Evolutionary conservation across 30 jellyfish, hydroid and myxozoan genomes (phyloP), one percentile per base, ranked within the genome.

Genomic region (Euphysa ruthae): DNA sequence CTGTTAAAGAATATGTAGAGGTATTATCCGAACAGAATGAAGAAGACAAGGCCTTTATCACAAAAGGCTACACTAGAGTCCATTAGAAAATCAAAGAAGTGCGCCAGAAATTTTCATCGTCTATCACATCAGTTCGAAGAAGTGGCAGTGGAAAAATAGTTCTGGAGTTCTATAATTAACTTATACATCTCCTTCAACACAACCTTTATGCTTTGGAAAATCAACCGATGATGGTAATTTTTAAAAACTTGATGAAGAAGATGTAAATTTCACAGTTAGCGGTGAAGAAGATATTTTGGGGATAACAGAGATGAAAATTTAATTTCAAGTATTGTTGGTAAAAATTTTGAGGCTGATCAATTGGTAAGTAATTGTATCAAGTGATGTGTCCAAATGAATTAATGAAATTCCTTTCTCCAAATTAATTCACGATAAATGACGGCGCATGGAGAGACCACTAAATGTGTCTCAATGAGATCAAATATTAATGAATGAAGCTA

Each of bases 401-500:
- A 60, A 20, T 10, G 38, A 60, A 15, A 38, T 20, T 28, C 66
- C 69, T 28, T 33, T 60, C 28, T 71, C 79, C 14, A 78, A 50
- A 43, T 33, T 56, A 1, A 70, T 58, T 6, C 74, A 71, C 77
- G 61, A 71, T 38, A 69, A 70, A 58, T 73, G 66, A 21, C 20
- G 43, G 46, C 80, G 58, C 66, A 57, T 79, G 89, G 89, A 69
- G 38, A 29, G 77, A 30, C 81, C 46, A 35, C 46, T 69, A 61
- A 63, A 70, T 69, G 85, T 68, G n/a, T 51, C 73, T 30, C 74
- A 62, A 69, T 14, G 81, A 28, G 93, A 71, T 52, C 70, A 58
- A 66, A 28, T 79, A 12, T 70, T 63, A 4, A 12, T 75, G 21
- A 75, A 68, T 1, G 73, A 51, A 30, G 60, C 85, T 43, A 51